Evolutionary conservation across 2,113 vertebrate genomes (phyloP).

Genomic region (Barbus barbus): DNA sequence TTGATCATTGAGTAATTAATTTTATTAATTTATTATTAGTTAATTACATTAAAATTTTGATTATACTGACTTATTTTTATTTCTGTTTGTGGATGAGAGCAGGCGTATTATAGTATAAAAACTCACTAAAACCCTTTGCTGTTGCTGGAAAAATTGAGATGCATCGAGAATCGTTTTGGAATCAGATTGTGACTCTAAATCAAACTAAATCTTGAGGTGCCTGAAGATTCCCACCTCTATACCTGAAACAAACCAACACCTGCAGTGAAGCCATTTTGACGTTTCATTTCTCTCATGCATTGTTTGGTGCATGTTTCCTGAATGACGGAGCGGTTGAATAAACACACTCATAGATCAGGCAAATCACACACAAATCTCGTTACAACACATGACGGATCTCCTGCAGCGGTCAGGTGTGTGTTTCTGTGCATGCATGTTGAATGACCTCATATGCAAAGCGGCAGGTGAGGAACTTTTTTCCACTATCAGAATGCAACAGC

Average conservation of each 20-base stretch:
- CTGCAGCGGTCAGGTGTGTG: neutral
- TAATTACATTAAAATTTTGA: no score
- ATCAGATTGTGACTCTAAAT: neutral
- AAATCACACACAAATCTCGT: no score
- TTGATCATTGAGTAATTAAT: no score
- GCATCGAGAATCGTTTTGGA: no score
- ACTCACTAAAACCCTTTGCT: no score
- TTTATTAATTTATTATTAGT: no score
- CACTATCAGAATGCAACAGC: neutral
- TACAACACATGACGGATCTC: neutral
- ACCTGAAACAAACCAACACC: neutral
- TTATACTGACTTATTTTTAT: no score
- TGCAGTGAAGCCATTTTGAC: neutral
- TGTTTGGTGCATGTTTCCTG: slow-evolving; percentile 40
- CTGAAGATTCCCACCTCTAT: neutral
- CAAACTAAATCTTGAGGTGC: neutral
- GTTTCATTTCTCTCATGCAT: neutral
- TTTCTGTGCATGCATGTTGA: slow-evolving; percentile 24
- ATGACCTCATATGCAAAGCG: slow-evolving; percentile 1
- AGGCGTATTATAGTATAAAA: no score
- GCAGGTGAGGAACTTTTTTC: neutral
- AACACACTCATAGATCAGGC: neutral
- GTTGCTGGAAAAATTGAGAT: no score
- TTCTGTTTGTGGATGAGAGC: no score
- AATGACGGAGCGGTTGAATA: slow-evolving; percentile 19